Evolutionary conservation across 2,113 vertebrate species (phyloP).

Genomic region (Actinemys pallida): DNA sequence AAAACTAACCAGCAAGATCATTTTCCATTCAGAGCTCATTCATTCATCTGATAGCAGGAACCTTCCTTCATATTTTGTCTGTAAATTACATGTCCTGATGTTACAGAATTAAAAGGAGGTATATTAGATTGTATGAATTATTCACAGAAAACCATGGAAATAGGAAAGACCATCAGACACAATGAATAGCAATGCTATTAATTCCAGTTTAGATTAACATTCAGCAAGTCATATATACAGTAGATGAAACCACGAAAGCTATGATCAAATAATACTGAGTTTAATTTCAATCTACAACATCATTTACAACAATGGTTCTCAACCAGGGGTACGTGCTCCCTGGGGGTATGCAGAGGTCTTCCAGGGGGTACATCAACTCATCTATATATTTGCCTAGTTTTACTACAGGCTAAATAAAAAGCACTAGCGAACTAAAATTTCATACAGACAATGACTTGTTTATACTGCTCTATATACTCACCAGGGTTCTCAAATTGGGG

Average conservation of each 20-base stretch:
- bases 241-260: conserved; percentile 10
- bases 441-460: too few species aligned
- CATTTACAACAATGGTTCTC: background rate
- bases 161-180: conserved; percentile 56
- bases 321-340: too few species aligned
- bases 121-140: conserved; percentile 72
- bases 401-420: too few species aligned
- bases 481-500: too few species aligned
- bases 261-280: background rate
- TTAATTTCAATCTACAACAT: background rate
- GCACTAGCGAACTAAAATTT: too few species aligned
- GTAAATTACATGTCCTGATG: conserved; percentile 68
- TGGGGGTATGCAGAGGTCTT: too few species aligned
- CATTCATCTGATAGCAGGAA: conserved; percentile 67
- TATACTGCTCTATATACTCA: too few species aligned
- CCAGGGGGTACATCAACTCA: too few species aligned
- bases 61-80: conserved; percentile 59
- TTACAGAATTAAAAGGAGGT: conserved; percentile 65
- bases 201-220: conserved; percentile 64
- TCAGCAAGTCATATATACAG: background rate
- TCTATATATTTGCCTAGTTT: too few species aligned
- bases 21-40: conserved; percentile 69
- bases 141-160: conserved; percentile 58
- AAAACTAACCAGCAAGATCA: conserved; percentile 55
- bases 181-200: conserved; percentile 56